Base-by-base conservation (phyloP, 2,888 invertebrate genomes). In the Athetis lepigone region DNA sequence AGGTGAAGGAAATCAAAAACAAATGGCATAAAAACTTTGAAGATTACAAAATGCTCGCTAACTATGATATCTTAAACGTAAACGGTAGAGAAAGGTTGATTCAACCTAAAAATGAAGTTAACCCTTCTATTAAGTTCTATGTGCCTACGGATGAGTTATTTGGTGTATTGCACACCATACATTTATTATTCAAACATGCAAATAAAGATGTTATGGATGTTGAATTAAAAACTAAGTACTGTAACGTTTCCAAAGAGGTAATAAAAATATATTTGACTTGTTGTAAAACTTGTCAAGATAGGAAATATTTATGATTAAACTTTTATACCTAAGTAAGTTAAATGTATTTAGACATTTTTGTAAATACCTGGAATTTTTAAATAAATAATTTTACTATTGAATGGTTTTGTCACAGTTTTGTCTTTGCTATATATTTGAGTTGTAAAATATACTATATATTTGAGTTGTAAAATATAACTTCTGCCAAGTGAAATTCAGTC, bases 231-330 rank as follows among this genome's bases (percentile, higher is more conserved):
- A 85, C 84, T 0, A 92, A 92, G 72, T 92, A 90, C 75, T 92
- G 92, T 82, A 93, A 94, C 80, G 76, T 93, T 8, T 90, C 93
- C 0, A 92, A 90, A 79, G 91, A 92, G 76, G 89, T 86, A 13
- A 91, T 93, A 13, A 91, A 89, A 73, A 78, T 92, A 19, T 94
- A 92, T 83, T 80, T 92, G 43, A 77, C 77, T 39, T 89, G 90
- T 77, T 93, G 92, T 77, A 82, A 82, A 50, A 42, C 65, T 54
- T 93, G 93, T 79, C 84, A 42, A 1, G 40, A 50, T 2, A 40
- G 2, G 18, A 60, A 33, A n/a, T 59, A 33, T 7, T 4, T 6
- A 25, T 25, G n/a, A n/a, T n/a, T n/a, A n/a, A n/a, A n/a, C n/a
- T n/a, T n/a, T n/a, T n/a, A n/a, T n/a, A n/a, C n/a, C n/a, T n/a